A percentile compares a stretch with the other conserved stretches of the same genome.
Evolutionary conservation across 2,888 invertebrate genomes (phyloP).

Genomic region (Meiosimyza decipiens): DNA sequence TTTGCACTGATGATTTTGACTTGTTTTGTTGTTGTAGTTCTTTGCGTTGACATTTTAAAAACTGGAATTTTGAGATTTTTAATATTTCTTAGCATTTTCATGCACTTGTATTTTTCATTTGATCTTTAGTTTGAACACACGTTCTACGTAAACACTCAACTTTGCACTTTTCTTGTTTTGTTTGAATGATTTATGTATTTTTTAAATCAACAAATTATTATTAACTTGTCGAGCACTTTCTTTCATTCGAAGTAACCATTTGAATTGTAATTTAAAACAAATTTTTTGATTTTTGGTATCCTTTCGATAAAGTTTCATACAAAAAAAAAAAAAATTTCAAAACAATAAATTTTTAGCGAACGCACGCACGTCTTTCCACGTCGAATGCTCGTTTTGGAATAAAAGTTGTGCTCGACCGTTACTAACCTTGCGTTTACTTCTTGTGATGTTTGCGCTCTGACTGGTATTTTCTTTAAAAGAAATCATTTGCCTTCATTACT

Average conservation of each 20-base stretch:
- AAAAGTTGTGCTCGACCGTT: constrained; percentile 55
- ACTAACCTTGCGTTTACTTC: constrained; percentile 51
- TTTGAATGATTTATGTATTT: background rate
- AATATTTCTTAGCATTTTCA: constrained; percentile 12
- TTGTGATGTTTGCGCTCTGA: constrained; percentile 29
- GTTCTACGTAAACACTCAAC: constrained; percentile 20
- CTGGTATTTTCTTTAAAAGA: constrained; percentile 9
- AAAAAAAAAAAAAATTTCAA: too few relatives aligned
- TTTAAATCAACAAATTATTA: background rate
- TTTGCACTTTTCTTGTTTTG: constrained; percentile 2
- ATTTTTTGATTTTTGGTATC: background rate
- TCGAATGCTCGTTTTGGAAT: constrained; percentile 65
- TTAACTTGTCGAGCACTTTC: background rate
- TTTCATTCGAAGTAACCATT: background rate
- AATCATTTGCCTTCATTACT: too few relatives aligned
- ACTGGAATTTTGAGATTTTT: background rate
- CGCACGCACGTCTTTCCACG: constrained; percentile 59
- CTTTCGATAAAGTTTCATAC: too few relatives aligned
- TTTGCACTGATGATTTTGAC: background rate
- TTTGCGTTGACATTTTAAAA: too few relatives aligned
- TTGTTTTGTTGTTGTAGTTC: background rate
- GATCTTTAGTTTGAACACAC: background rate
- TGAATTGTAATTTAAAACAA: background rate
- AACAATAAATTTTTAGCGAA: background rate
- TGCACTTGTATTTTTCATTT: constrained; percentile 34